Evolutionary conservation across 2,888 invertebrate genomes (phyloP).

Genomic region (Deilephila porcellus): DNA sequence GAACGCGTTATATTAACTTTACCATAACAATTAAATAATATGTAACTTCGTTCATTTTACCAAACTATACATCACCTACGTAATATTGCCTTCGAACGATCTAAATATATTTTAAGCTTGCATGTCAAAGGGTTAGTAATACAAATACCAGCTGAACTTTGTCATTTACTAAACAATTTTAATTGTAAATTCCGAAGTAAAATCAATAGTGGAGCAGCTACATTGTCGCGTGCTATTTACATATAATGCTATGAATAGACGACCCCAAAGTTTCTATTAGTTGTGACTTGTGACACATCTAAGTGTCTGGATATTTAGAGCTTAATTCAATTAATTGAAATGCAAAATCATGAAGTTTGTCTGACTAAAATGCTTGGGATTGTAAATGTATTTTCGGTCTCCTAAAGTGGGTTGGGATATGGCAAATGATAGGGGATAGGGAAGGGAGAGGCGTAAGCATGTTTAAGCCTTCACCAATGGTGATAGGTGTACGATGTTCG

Average conservation of each 20-base stretch:
- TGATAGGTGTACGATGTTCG: no score
- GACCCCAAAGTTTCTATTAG: neutral
- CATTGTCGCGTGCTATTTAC: neutral
- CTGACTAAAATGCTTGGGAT: no score
- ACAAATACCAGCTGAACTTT: neutral
- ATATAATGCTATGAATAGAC: neutral
- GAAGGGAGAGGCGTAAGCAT: no score
- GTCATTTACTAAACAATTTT: slow-evolving; percentile 3
- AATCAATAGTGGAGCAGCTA: neutral
- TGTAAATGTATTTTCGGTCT: no score
- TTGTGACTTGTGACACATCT: no score
- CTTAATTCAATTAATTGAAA: no score
- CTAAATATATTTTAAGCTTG: neutral
- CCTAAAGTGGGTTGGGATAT: no score
- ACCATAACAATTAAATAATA: neutral
- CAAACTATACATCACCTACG: neutral
- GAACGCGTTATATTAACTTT: no score
- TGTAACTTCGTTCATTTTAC: neutral
- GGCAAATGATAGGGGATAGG: no score
- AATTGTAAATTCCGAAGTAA: neutral
- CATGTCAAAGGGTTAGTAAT: neutral
- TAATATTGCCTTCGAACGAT: neutral
- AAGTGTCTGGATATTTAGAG: no score
- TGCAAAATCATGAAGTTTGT: no score
- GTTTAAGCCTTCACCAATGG: no score